These are phyloP conservation scores for Crepidodera aurea DNA, from an alignment of 2,888 invertebrate genomes.

Conservation along the genomic window DNA sequence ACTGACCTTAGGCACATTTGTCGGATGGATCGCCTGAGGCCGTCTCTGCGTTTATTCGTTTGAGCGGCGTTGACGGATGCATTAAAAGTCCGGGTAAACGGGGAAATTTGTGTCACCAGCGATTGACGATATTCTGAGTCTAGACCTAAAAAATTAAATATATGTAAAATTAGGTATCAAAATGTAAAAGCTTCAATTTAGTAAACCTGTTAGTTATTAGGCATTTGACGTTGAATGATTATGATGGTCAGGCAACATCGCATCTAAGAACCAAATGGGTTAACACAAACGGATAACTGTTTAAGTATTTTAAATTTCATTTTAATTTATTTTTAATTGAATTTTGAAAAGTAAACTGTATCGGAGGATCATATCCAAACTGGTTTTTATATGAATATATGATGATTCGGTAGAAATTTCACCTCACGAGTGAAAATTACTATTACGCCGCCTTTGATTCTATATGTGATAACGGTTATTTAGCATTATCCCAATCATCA, in stretches of 20 bases:
- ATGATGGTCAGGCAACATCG: no score
- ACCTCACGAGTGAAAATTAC: not conserved
- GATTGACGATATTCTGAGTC: no score
- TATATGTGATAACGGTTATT: not conserved
- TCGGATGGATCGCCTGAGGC: conserved; percentile 43
- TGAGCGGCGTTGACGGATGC: no score
- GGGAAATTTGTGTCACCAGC: no score
- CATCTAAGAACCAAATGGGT: conserved; percentile 13
- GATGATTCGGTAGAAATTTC: not conserved
- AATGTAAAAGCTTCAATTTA: no score
- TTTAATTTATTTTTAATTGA: conserved; percentile 23
- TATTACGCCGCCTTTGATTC: not conserved
- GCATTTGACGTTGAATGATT: no score
- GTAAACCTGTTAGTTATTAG: no score
- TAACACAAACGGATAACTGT: conserved; percentile 22
- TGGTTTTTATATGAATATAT: conserved; percentile 2
- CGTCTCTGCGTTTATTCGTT: no score
- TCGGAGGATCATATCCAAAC: not conserved
- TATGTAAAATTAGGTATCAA: no score
- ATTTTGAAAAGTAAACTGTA: conserved; percentile 11
- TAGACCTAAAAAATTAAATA: no score
- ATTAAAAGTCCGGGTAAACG: no score
- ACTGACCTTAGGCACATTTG: conserved; percentile 53
- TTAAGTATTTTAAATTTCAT: conserved; percentile 17
- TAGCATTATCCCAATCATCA: not conserved